These are phyloP conservation scores for Serrognathus titanus DNA, from an alignment of 2,888 invertebrate genomes.

Conservation along the genomic window DNA sequence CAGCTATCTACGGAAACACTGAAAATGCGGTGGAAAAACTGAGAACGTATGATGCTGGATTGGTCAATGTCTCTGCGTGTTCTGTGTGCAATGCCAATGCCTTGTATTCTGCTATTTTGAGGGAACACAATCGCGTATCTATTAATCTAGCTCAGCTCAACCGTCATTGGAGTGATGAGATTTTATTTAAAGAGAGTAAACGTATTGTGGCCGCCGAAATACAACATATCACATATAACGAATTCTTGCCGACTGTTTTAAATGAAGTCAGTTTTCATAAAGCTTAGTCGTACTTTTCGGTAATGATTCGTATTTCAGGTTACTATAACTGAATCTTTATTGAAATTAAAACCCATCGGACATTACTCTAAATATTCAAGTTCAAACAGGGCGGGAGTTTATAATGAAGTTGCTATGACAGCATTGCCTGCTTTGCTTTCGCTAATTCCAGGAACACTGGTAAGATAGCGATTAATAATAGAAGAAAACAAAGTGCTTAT, in stretches of 20 bases:
- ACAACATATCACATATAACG: conserved; percentile 81
- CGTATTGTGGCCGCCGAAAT: conserved; percentile 74
- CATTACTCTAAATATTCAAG: conserved; percentile 81
- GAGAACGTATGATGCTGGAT: conserved; percentile 68
- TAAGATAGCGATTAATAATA: conserved; percentile 39
- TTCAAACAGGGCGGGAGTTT: conserved; percentile 71
- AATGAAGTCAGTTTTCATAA: conserved; percentile 56
- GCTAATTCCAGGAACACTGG: conserved; percentile 69
- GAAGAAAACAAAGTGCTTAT: background rate
- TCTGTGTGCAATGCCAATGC: conserved; percentile 65
- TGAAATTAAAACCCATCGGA: conserved; percentile 63
- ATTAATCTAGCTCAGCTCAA: conserved; percentile 67
- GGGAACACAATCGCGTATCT: conserved; percentile 79
- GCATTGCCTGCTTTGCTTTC: conserved; percentile 71
- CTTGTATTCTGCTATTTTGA: conserved; percentile 67
- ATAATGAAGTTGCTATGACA: conserved; percentile 73
- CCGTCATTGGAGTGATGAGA: conserved; percentile 76
- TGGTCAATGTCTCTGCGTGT: conserved; percentile 66
- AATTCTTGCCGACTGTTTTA: conserved; percentile 74
- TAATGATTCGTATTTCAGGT: conserved; percentile 47
- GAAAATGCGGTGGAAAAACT: conserved; percentile 67
- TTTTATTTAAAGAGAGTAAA: conserved; percentile 71
- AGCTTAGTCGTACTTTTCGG: no score
- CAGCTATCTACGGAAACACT: conserved; percentile 76
- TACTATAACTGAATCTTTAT: conserved; percentile 59